phyloP scores from a whole-genome alignment of 2,888 invertebrate genomes.

The Drosophila setosimentum region DNA sequence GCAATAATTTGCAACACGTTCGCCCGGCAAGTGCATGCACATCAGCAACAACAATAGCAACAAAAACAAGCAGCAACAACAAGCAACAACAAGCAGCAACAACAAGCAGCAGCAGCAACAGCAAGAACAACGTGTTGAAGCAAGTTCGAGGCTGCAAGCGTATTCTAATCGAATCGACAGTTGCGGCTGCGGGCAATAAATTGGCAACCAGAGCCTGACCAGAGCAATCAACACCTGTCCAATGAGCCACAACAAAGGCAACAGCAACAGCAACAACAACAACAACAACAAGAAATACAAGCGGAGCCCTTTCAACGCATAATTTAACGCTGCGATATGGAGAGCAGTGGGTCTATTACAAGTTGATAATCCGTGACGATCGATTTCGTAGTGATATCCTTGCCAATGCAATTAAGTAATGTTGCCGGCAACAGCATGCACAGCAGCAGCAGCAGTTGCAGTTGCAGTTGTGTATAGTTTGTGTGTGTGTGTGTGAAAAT shows the following conservation, averaged over 20 bases:
- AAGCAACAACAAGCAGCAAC: constrained; percentile 15
- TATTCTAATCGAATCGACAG: constrained; percentile 63
- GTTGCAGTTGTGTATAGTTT: constrained; percentile 1
- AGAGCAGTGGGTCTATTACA: constrained; percentile 62
- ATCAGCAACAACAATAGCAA: constrained; percentile 41
- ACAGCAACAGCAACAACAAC: constrained; percentile 24
- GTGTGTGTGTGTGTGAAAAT: constrained; percentile 56
- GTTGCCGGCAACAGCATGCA: constrained; percentile 39
- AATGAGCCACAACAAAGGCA: constrained; percentile 43
- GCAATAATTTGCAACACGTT: constrained; percentile 84
- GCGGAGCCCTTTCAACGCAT: constrained; percentile 56
- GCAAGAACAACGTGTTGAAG: constrained; percentile 28
- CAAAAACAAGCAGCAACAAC: constrained; percentile 33
- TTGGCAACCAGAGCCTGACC: constrained; percentile 51
- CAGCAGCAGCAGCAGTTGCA: constrained; percentile 32
- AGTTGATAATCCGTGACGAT: constrained; percentile 81
- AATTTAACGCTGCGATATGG: constrained; percentile 63
- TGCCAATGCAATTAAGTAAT: constrained; percentile 76
- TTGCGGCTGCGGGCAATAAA: constrained; percentile 49
- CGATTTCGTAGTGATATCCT: constrained; percentile 73
- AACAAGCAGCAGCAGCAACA: constrained; percentile 29
- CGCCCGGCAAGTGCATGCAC: constrained; percentile 58
- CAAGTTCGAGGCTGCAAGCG: constrained; percentile 30
- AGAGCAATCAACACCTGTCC: constrained; percentile 83
- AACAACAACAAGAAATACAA: constrained; percentile 11